These are phyloP conservation scores for Notocelia uddmanniana DNA, from an alignment of 2,888 invertebrate genomes.

Conservation along the genomic window DNA sequence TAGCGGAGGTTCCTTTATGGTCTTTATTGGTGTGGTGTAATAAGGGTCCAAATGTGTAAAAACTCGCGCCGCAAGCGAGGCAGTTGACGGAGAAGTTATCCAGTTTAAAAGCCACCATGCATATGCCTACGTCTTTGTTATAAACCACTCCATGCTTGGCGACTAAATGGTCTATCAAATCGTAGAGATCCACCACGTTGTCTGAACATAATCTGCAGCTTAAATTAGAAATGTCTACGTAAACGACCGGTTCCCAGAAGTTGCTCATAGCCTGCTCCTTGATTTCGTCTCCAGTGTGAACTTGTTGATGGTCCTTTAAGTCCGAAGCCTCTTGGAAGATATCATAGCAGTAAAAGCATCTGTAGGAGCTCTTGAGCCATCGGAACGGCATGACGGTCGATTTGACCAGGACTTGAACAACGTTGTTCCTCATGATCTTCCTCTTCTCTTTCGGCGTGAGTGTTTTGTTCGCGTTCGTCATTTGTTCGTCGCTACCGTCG, in stretches of 20 bases:
- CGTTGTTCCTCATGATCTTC: constrained; percentile 72
- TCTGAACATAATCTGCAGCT: constrained; percentile 72
- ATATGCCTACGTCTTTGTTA: constrained; percentile 75
- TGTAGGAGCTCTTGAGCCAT: constrained; percentile 79
- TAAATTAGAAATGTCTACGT: constrained; percentile 71
- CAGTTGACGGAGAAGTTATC: constrained; percentile 73
- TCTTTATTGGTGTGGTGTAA: constrained; percentile 78
- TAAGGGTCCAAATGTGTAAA: constrained; percentile 76
- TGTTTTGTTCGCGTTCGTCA: constrained; percentile 47
- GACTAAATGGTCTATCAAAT: constrained; percentile 73
- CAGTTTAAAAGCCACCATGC: constrained; percentile 76
- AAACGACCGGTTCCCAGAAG: constrained; percentile 78
- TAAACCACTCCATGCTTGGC: constrained; percentile 66
- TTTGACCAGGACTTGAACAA: constrained; percentile 69
- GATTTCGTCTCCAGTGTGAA: constrained; percentile 64
- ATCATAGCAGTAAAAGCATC: constrained; percentile 81
- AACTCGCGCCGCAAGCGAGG: constrained; percentile 70
- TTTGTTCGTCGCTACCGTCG: constrained; percentile 31
- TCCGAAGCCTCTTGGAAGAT: constrained; percentile 77
- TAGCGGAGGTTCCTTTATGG: constrained; percentile 75
- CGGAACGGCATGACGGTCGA: constrained; percentile 78
- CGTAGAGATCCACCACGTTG: constrained; percentile 66
- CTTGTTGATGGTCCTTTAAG: constrained; percentile 69
- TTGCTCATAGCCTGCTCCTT: constrained; percentile 75
- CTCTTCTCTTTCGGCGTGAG: constrained; percentile 68